A percentile compares a stretch with the other conserved stretches of the same genome.
Evolutionary conservation across 2,888 invertebrate species (phyloP).

Genomic region (Spilosoma lubricipeda): DNA sequence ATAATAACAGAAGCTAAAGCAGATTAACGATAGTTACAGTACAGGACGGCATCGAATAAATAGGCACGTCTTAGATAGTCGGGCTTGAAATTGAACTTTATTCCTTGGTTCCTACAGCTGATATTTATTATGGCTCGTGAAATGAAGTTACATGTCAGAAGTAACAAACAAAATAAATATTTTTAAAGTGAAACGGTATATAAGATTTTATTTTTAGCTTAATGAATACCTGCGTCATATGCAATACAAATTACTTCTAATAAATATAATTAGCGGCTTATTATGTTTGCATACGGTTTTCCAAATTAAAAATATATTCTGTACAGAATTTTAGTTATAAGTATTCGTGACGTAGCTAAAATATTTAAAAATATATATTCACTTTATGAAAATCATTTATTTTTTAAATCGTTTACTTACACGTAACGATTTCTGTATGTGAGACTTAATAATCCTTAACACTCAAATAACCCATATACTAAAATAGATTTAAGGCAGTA

Average conservation of each 20-base stretch:
- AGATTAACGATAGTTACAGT: background rate
- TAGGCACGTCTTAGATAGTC: background rate
- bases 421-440: no score
- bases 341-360: no score
- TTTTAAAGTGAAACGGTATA: background rate
- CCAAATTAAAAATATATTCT: background rate
- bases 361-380: no score
- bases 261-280: slow-evolving; percentile 10
- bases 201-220: background rate
- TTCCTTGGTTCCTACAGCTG: background rate
- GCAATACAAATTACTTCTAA: slow-evolving; percentile 5
- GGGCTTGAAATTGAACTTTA: background rate
- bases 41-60: background rate
- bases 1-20: background rate
- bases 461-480: background rate
- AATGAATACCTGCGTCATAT: background rate
- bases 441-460: background rate
- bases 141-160: background rate
- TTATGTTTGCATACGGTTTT: background rate
- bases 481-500: background rate
- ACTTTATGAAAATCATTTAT: no score
- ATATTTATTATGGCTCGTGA: background rate
- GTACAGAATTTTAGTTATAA: background rate
- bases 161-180: background rate
- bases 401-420: no score